Evolutionary conservation across 1,140 invertebrate genomes (phyloP), one percentile per base, ranked within the genome.

Genomic region (Danaus melanippus): DNA sequence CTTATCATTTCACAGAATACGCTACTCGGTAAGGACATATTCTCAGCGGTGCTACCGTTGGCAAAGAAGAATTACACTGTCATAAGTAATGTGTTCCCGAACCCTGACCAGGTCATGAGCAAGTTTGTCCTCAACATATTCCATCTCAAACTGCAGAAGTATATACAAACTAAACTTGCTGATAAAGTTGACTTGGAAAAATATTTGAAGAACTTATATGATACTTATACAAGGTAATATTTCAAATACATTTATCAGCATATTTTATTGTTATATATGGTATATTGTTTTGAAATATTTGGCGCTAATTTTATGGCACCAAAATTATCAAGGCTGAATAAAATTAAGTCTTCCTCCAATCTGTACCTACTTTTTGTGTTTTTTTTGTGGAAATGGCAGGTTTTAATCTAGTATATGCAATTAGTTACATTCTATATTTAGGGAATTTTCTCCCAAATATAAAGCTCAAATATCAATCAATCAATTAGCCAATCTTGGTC

Each of bases 51-150:
- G 8, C 89, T 98, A 53, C 94, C 95, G 12, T 88, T 99, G 61
- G 99, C 97, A 86, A 92, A 93, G 64, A 93, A 93, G 70, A 97
- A 97, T 74, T 93, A 96, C 74, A 90, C 92, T 57, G 90, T 98
- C 1, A 96, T 99, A 59, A 92, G 93, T 75, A 92, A 94, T 84
- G 97, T 99, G 0, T 99, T 99, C 75, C 92, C 91, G n/a, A 98
- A 97, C 88, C 96, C 97, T 0, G 95, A 98, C 63, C 95, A 97
- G 90, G 97, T 99, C 0, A 99, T 99, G 96, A 93, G 94, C 42
- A 99, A 99, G 87, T 98, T 99, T 88, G 94, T 99, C 39, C 87
- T 99, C 1, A 98, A 98, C 74, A 96, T 99, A 56, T 99, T 97
- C 84, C 95, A 98, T 70, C 88, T 96, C 6, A 96, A 97, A 82